Conservation (phyloP, 2,797 vertebrate genomes). For the Strix occidentalis region DNA sequence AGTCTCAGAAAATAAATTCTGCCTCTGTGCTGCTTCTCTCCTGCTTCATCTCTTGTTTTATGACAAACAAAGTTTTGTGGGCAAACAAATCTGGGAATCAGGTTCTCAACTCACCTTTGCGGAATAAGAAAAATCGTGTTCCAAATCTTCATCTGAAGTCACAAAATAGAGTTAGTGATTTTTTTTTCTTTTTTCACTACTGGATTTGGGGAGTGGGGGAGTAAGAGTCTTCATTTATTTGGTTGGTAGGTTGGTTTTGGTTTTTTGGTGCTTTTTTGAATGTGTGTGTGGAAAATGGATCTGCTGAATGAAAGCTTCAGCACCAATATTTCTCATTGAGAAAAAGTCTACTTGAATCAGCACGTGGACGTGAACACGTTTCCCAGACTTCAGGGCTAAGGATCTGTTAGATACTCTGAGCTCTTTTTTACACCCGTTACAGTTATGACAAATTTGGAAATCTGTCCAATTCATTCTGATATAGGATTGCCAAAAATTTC, state of each 20-base stretch:
- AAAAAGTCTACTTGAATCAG: background rate
- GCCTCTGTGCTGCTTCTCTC: background rate
- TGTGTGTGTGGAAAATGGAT: background rate
- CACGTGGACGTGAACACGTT: background rate
- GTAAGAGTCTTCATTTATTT: background rate
- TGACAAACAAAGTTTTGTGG: background rate
- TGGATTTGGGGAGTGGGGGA: rapidly evolving
- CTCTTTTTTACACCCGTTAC: background rate
- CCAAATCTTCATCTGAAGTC: background rate
- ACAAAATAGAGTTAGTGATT: background rate
- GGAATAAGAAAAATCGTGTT: background rate
- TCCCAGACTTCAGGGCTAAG: background rate
- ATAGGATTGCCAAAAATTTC: background rate
- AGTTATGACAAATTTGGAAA: background rate
- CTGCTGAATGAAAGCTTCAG: background rate
- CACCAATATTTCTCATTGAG: background rate
- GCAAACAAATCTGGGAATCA: background rate
- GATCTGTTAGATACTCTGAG: background rate
- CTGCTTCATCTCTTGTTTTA: background rate
- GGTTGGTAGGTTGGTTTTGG: rapidly evolving
- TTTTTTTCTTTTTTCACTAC: background rate
- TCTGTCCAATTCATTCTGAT: background rate
- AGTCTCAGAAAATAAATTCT: background rate
- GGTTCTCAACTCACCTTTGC: background rate
- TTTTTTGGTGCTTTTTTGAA: rapidly evolving